Base-by-base conservation (phyloP, 2,888 invertebrate genomes). In the Dromius quadrimaculatus region DNA sequence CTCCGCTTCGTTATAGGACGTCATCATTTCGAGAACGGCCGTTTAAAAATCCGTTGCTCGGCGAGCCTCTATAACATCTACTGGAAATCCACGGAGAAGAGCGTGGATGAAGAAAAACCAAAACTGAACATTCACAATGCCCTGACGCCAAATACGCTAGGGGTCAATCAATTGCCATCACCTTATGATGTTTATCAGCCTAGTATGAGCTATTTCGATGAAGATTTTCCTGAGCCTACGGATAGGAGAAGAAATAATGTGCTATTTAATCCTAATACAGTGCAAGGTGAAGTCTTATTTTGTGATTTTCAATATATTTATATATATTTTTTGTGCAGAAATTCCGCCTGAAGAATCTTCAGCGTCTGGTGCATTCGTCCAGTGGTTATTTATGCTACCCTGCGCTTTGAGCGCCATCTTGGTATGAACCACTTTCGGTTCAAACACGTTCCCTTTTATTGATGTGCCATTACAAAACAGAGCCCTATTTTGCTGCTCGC, bases 41-140 rank as follows among this genome's bases (percentile, higher is more conserved):
- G 79, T 68, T 73, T 83, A 72, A 81, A 87, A 83, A 82, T 90
- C 41, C 85, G 89, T 1, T 90, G 90, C 80, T 87, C 87, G 72
- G 89, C 90, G 0, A 87, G 87, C 72, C 84, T 90, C 75, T 87
- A 88, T 78, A 85, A 88, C 75, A 83, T 90, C 50, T 90, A 90
- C 79, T 88, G 88, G 84, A 86, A 88, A 79, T 89, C 87, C 76
- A 87, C 87, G 4, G 90, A 90, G 79, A 88, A 87, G 76, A 88
- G 86, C 74, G 85, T 89, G 32, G 87, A 89, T 77, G 86, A 88
- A 76, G 87, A 88, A 74, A 79, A 74, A 74, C 76, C 74, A 71
- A 62, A 62, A 11, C 41, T 66, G 6, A 50, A 63, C 20, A 47
- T 54, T 47, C 22, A 57, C 23, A 72, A 63, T 72, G 47, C 34